Base-by-base conservation (phyloP, 1,140 invertebrate species). In the Drosophila jambulina region DNA sequence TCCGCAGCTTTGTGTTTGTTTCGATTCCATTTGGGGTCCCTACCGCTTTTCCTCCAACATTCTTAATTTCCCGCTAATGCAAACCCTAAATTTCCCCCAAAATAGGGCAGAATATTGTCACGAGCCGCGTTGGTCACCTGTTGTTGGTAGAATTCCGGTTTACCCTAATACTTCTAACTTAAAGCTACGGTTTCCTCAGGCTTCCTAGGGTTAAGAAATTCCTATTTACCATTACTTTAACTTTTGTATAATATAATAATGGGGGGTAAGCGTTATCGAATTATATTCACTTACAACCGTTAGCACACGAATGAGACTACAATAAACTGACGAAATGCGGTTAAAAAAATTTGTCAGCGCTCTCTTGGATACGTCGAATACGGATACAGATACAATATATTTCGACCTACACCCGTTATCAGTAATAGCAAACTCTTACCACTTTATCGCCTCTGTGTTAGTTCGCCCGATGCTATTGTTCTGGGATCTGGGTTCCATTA, bases 1-100 rank as follows among this genome's bases (percentile, higher is more conserved):
- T 62, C 32, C 42, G 48, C 76, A 71, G 61, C 70, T 62, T 82
- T 62, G 68, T 68, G 72, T 61, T 32, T 61, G 58, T 49, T 61
- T 68, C 46, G 43, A n/a, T 75, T 59, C n/a, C 12, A 36, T 42
- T 36, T 23, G 25, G 27, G 7, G 17, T 23, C 32, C 32, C 53
- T 4, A 25, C 42, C 25, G 3, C 32, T 42, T 17, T 54, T 23
- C 19, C 19, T 5, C 32, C 21, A 19, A 36, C 15, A 32, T 72
- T 75, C 15, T 19, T 0, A 7, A 21, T 29, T 36, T 40, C 42
- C 43, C 34, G 19, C 49, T 27, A 38, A 34, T 36, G 38, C 9
- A 2, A 65, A 64, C 36, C 25, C 25, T 27, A 15, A 43, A 9
- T 43, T 64, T 8, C 13, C 19, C 12, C 17, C n/a, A 51, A 64